A percentile compares a stretch with the other conserved stretches of the same genome.
Evolutionary conservation across 1,140 invertebrate species (phyloP).

Genomic region (Ylistrum balloti): DNA sequence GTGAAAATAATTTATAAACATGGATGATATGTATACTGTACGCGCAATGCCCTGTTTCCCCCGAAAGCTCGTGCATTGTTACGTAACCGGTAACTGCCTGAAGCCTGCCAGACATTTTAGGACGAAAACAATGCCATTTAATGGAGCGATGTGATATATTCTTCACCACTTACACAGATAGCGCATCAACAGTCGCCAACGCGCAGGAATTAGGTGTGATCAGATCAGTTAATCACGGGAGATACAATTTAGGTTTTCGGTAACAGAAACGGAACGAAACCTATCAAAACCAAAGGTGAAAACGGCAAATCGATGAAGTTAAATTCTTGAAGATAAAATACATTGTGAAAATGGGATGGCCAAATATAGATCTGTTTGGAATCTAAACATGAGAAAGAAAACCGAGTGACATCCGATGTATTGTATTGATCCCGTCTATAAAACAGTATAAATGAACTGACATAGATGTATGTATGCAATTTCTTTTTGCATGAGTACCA

Average conservation of each 20-base stretch:
- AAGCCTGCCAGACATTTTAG: constrained; percentile 18
- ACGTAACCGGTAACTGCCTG: constrained; percentile 1
- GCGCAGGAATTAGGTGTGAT: constrained; percentile 31
- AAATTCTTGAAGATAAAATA: background rate
- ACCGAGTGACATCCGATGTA: background rate
- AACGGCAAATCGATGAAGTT: constrained; percentile 5
- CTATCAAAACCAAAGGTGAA: constrained; percentile 29
- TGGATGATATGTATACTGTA: background rate
- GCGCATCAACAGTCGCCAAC: background rate
- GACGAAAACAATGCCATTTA: constrained; percentile 38
- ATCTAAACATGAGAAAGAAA: background rate
- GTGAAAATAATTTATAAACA: background rate
- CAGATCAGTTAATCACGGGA: constrained; percentile 22
- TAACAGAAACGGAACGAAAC: constrained; percentile 31
- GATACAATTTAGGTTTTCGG: constrained; percentile 19
- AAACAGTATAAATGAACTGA: background rate
- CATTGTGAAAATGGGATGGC: background rate
- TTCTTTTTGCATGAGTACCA: background rate
- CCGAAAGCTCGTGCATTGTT: background rate
- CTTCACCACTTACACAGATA: background rate
- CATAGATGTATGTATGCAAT: background rate
- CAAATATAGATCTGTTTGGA: background rate
- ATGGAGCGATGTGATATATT: background rate
- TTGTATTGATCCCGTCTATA: background rate
- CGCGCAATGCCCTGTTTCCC: background rate